Evolutionary conservation across 2,888 invertebrate species (phyloP), one percentile per base, ranked within the genome.

Genomic region (Andrena chrysosceles): DNA sequence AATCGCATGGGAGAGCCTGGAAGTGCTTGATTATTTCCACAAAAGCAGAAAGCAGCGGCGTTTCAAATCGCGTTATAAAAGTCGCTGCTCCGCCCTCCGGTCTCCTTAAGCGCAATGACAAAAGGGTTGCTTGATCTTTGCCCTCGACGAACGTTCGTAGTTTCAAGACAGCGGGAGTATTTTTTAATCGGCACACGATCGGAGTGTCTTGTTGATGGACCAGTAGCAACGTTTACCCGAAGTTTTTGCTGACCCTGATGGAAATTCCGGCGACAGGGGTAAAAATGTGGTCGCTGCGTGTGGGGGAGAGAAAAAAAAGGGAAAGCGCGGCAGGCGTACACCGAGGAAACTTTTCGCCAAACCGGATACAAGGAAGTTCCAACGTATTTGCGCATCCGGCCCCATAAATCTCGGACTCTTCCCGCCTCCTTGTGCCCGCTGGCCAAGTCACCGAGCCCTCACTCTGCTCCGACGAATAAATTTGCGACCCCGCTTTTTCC

Each of bases 331-430:
- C 74, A 66, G 87, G 85, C 87, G 69, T 71, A 63, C 35, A 77
- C 67, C 81, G 85, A 92, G 91, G 90, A 93, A 93, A 93, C 90
- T 93, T 93, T 92, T 90, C 92, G 91, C 89, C 90, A 91, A 89
- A 89, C 89, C 93, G 93, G 93, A 94, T 92, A 91, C 92, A 86
- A 90, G 89, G 90, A 93, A 94, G 93, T 93, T 93, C 93, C 91
- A 93, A 93, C 93, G 93, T 94, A 93, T 94, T 94, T 92, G 93
- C 93, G 91, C 93, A 93, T 94, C 93, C 93, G 93, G 92, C 81
- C 84, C 89, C 81, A 93, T 94, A 94, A 94, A 93, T 94, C 92
- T 91, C 63, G 66, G 81, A 74, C 86, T 86, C 84, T 87, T 88
- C 85, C 91, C 89, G 89, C 90, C 91, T 89, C 85, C 88, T 88